phyloP scores from a whole-genome alignment of 2,797 vertebrate species.

The Aplochiton taeniatus region DNA sequence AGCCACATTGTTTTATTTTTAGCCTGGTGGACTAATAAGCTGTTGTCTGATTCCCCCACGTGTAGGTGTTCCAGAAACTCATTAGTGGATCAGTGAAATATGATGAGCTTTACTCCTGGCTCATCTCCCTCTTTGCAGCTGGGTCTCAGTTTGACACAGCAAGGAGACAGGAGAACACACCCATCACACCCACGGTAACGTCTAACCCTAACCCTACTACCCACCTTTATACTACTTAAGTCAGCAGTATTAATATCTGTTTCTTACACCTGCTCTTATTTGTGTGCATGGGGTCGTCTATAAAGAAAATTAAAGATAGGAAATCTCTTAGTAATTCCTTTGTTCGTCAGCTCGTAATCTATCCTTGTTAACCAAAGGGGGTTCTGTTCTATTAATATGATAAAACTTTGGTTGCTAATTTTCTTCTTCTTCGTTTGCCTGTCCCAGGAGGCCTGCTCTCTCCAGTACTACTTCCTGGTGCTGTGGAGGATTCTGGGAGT shows the following conservation, averaged over 20 bases:
- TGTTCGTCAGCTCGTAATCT: no score
- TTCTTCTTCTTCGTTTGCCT: background rate
- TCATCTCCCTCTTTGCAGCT: conserved; percentile 87
- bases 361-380: no score
- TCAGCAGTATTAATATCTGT: no score
- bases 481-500: conserved; percentile 95
- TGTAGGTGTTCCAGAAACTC: conserved; percentile 90
- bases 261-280: no score
- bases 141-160: conserved; percentile 93
- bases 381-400: no score
- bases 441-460: conserved; percentile 92
- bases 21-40: background rate
- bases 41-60: background rate
- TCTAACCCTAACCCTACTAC: no score
- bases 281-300: no score
- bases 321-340: no score
- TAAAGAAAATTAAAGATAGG: no score
- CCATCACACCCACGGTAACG: conserved; percentile 81
- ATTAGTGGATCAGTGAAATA: conserved; percentile 88
- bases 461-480: conserved; percentile 96
- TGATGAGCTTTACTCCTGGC: conserved; percentile 85
- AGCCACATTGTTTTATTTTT: no score
- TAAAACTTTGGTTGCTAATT: background rate
- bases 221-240: no score
- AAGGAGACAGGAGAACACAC: conserved; percentile 90